These are phyloP conservation scores for Catocala sponsa DNA, from an alignment of 2,888 invertebrate genomes.

Conservation along the genomic window DNA sequence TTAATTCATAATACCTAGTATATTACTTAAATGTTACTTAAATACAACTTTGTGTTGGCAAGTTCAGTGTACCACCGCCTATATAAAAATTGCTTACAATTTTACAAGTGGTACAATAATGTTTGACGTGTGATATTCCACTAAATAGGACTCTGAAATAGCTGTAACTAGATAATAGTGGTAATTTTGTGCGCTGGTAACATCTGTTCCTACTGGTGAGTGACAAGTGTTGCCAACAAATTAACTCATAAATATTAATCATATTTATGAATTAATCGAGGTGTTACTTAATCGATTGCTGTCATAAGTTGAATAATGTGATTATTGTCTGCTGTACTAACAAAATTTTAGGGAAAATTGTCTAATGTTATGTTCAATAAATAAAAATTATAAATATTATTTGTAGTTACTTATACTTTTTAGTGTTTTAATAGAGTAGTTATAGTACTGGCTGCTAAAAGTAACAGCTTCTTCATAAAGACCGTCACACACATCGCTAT, in stretches of 20 bases:
- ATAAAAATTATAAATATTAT: not conserved
- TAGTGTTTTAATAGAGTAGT: conserved; percentile 11
- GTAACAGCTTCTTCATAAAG: conserved; percentile 1
- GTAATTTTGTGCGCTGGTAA: conserved; percentile 43
- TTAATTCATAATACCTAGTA: not conserved
- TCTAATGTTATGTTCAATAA: conserved; percentile 9
- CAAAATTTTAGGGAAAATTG: conserved; percentile 13
- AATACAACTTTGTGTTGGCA: conserved; percentile 1
- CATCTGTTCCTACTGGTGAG: conserved; percentile 40
- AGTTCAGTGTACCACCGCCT: conserved; percentile 16
- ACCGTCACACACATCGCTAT: too few relatives aligned
- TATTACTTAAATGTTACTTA: too few relatives aligned
- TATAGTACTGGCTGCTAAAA: conserved; percentile 8
- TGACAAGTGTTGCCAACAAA: conserved; percentile 40
- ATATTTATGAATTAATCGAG: not conserved
- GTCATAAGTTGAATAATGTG: conserved; percentile 23
- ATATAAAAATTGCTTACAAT: conserved; percentile 29
- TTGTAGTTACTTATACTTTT: conserved; percentile 14
- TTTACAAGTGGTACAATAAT: conserved; percentile 48
- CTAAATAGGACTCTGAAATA: conserved; percentile 52
- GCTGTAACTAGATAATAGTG: conserved; percentile 57
- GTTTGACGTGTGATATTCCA: conserved; percentile 56
- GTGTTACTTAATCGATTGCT: conserved; percentile 19
- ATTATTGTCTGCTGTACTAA: conserved; percentile 14
- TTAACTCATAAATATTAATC: conserved; percentile 1